These are phyloP conservation scores for Odiellus spinosus DNA, from an alignment of 2,888 invertebrate species.

Conservation along the genomic window DNA sequence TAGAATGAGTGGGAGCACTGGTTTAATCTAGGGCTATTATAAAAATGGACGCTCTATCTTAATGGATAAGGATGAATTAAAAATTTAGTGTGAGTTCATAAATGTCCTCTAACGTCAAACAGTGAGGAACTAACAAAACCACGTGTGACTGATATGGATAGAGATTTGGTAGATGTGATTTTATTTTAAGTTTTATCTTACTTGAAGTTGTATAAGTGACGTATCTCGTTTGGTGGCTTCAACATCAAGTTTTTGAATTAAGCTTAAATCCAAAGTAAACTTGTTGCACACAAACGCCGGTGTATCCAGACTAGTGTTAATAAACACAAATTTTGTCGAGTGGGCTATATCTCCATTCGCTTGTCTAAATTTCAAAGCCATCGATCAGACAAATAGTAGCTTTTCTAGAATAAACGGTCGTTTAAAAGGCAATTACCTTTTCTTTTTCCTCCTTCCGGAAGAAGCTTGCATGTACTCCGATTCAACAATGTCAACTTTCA, in stretches of 20 bases:
- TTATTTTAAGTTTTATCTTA: too few relatives aligned
- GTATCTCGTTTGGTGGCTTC: slow-evolving; percentile 23
- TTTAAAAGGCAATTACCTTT: too few relatives aligned
- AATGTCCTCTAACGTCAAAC: too few relatives aligned
- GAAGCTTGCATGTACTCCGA: slow-evolving; percentile 44
- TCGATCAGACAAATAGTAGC: slow-evolving; percentile 5
- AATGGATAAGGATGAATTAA: too few relatives aligned
- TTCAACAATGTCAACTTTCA: slow-evolving; percentile 86
- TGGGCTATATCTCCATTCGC: slow-evolving; percentile 1
- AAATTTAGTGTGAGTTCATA: too few relatives aligned
- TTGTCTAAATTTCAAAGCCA: slow-evolving; percentile 12
- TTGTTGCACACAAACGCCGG: slow-evolving; percentile 85
- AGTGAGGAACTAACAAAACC: too few relatives aligned
- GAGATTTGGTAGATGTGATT: too few relatives aligned
- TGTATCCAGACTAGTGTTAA: slow-evolving; percentile 51
- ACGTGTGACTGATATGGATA: too few relatives aligned
- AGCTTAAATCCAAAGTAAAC: slow-evolving; percentile 71
- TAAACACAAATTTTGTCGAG: slow-evolving; percentile 24
- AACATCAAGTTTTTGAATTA: slow-evolving; percentile 77
- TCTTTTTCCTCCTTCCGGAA: slow-evolving; percentile 31
- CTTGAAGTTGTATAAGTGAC: not conserved
- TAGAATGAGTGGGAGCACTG: too few relatives aligned
- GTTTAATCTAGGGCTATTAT: too few relatives aligned
- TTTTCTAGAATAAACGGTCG: too few relatives aligned
- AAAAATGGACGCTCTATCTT: too few relatives aligned